Evolutionary conservation across 2,797 vertebrate genomes (phyloP), one percentile per base, ranked within the genome.

Genomic region (Gymnothorax javanicus): DNA sequence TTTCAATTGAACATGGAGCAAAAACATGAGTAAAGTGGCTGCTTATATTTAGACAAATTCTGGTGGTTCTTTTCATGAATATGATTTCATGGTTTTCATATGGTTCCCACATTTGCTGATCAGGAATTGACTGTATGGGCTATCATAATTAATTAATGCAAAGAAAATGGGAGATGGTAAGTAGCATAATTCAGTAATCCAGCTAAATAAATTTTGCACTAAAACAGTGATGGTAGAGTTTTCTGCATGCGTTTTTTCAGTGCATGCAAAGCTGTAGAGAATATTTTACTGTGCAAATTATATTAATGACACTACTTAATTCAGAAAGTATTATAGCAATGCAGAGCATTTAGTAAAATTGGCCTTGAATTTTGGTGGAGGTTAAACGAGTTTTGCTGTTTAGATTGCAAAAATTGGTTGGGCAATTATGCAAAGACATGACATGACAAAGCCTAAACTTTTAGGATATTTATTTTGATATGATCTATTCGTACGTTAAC

Each of bases 381-480:
- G 54, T 9, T 11, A 77, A 11, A 75, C 50, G 8, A 27, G 43
- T 25, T 86, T 77, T n/a, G 50, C 59, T 81, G 71, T 50, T 20
- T 56, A 64, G 67, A 82, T 82, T 64, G 52, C 75, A 56, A 15
- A 82, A 77, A 81, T 86, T 79, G 75, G 15, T 50, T 23, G 75
- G 50, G 75, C 17, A 79, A 33, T 52, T 25, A 77, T 81, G 57
- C 33, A 79, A 64, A 86, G 58, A 33, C 62, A 64, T 77, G 9
- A 77, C 43, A 82, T 86, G 27, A 64, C 52, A 43, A 43, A 77
- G 75, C 59, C 54, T 64, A 50, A 13, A 23, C 77, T 23, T 69
- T 57, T n/a, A 54, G 79, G 86, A 71, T 82, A 83, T 86, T 64
- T 83, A 79, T 83, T 86, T 86, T 43, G 71, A 58, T 62, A 71